Evolutionary conservation across 2,113 vertebrate species (phyloP), one percentile per base, ranked within the genome.

Genomic region (Arizona elegans): DNA sequence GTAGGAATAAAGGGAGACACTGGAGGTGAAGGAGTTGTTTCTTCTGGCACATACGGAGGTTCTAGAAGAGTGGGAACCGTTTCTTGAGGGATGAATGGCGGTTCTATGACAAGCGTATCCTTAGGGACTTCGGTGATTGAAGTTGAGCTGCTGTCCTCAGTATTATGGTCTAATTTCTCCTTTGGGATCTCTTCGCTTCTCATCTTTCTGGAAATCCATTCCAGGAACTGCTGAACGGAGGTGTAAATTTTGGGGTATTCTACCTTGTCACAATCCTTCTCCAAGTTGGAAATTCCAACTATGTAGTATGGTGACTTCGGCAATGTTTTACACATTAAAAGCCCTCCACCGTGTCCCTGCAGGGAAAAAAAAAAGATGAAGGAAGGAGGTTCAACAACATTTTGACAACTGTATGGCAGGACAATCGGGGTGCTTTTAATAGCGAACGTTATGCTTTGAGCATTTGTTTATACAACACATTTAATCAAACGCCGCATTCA

Each of bases 261-360:
- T 21, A 97, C 95, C 5, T 94, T 94, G 87, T 97, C 98, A 59
- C 98, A 98, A 58, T 96, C 94, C 0, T 95, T 86, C 13, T 98
- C 98, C 86, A 97, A 98, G 95, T 98, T 98, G 0, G 98, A 98
- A 92, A 98, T 89, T 21, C 98, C 98, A 5, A 98, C 93, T 59
- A 97, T 29, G 92, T 97, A 97, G 90, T 97, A 98, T 62, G 94
- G 85, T 8, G 96, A 93, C 8, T 93, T 86, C 3, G n/a, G 38
- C 56, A 94, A 95, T 15, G 97, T 97, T 95, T 95, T 98, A 95
- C 98, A 98, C 96, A 98, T 97, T 90, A 98, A 96, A 21, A 98
- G 98, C 33, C 98, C 98, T 3, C 98, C 98, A 9, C 98, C 98
- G 95, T 98, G 98, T 55, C 98, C 97, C 98, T 98, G 94, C 56